Conservation (phyloP, 1,140 invertebrate species). For the Nasonia giraulti region DNA sequence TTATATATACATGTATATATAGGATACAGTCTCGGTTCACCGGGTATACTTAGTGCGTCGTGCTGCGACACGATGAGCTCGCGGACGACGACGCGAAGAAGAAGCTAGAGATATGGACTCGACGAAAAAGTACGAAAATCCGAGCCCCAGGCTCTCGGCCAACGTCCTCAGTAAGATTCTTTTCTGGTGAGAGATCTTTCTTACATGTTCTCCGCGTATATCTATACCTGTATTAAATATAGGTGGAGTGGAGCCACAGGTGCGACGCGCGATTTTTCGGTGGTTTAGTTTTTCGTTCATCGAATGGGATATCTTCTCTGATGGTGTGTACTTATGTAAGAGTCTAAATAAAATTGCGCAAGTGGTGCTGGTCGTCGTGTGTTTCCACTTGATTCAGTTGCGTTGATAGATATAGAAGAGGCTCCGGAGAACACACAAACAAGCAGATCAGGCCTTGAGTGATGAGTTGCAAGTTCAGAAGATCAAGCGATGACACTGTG, state of each 20-base stretch:
- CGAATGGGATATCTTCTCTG: neutral
- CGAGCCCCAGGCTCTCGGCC: slow-evolving; percentile 69
- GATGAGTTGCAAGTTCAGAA: neutral
- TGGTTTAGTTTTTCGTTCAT: neutral
- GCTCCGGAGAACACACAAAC: neutral
- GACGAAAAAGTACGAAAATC: slow-evolving; percentile 70
- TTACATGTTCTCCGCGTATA: neutral
- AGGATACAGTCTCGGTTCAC: neutral
- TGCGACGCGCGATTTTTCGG: neutral
- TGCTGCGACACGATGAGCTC: neutral
- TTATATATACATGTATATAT: neutral
- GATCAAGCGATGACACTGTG: neutral
- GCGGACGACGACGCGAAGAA: neutral
- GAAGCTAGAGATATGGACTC: neutral
- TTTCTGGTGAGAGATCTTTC: slow-evolving; percentile 69
- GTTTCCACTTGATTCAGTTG: neutral
- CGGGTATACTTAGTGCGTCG: neutral
- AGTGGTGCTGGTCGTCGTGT: neutral
- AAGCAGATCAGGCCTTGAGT: neutral
- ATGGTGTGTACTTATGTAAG: neutral
- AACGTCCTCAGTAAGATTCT: slow-evolving; percentile 70
- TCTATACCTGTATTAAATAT: neutral
- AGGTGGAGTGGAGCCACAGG: neutral
- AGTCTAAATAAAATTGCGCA: neutral
- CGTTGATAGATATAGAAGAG: neutral